Evolutionary conservation across 2,888 invertebrate species (phyloP), one percentile per base, ranked within the genome.

Genomic region (Ethmia dodecea): DNA sequence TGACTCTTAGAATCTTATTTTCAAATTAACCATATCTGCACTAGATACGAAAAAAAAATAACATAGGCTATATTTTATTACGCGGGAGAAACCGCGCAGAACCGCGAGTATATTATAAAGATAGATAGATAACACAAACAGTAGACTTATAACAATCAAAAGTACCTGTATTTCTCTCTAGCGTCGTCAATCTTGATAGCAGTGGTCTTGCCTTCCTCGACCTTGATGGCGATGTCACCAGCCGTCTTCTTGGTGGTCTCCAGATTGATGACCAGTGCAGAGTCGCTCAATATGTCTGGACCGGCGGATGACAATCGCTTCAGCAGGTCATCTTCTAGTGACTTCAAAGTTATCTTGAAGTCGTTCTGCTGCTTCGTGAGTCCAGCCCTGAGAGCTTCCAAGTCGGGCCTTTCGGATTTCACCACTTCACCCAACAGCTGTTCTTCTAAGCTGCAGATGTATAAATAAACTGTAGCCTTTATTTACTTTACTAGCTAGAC

Each of bases 161-260:
- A 8, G 22, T 28, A 31, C 69, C 94, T 88, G 72, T 98, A 98
- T 62, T 91, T 90, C 69, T 98, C 97, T 49, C 97, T 88, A 3
- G 97, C 97, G 48, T 93, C 92, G 63, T 98, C 97, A 62, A 98
- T 97, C 73, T 95, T 93, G 0, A 91, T 89, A 0, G 96, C 90
- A 0, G 97, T 97, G 10, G 91, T 71, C 77, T 93, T 95, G 0
- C 96, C 96, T 75, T 97, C 96, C 9, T 88, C 90, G 0, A 96
- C 96, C 75, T 97, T 94, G 1, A 91, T 77, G 61, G 93, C 94
- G 52, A 97, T 96, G 63, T 97, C 97, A 1, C 91, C 94, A 0
- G 97, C 95, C 0, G 96, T 98, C 62, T 92, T 92, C 67, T 98
- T 98, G 0, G 97, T 98, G 4, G 92, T 95, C 68, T 98, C 98